Base-by-base conservation (phyloP, 1,140 invertebrate species). In the Diuraphis noxia region DNA sequence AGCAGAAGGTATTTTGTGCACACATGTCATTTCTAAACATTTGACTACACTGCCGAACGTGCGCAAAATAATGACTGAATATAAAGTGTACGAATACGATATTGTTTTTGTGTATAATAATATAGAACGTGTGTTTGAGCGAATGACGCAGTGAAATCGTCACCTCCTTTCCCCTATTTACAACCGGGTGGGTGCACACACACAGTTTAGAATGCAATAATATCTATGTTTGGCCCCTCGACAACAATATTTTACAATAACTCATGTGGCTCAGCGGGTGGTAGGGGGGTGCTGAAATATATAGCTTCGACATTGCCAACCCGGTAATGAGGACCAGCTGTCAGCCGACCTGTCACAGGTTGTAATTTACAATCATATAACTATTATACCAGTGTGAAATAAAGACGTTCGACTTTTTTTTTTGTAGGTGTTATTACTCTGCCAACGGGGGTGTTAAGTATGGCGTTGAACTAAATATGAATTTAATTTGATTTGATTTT, bases 271-370 rank as follows among this genome's bases (percentile, higher is more conserved):
- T 30, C 8, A 43, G 19, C 41, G 41, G 41, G 10, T 5, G 9
- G 9, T 1, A n/a, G 34, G n/a, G 43, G 43, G 25, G 40, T 36
- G 49, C 46, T 87, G 46, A 87, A 87, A 87, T 56, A 38, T 87
- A 87, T 86, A 38, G 49, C 85, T 56, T 56, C 85, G 30, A 38
- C 46, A 38, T n/a, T 86, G 84, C 43, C 81, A 41, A 82, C 82
- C 40, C 85, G 36, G 49, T 87, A 87, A 87, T 87, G 85, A 87
- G 85, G 85, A 49, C 38, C 85, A 87, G 85, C 85, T 87, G 85
- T 87, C 85, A 56, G 85, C 49, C 49, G 49, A 36, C 85, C 85
- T 56, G 85, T 87, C 85, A 56, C 49, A 56, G 36, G 85, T 87
- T 30, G 49, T 87, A 49, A 86, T 86, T 86, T 49, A 87, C 85